Base-by-base conservation (phyloP, 2,888 invertebrate species). In the Micropterix aruncella region DNA sequence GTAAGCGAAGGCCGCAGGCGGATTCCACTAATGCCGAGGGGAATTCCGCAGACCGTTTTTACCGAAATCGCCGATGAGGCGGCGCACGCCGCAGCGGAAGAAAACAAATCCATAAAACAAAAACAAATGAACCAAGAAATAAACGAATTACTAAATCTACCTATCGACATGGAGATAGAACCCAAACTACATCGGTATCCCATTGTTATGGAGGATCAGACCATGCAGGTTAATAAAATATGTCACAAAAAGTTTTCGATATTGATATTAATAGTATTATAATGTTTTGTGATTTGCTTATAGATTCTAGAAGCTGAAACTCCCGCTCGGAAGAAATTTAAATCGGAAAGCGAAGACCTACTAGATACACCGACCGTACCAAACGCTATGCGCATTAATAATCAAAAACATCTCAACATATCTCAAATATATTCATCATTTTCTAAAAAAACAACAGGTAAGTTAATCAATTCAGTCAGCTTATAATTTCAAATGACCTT, bases 21-120 rank as follows among this genome's bases (percentile, higher is more conserved):
- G 48, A 79, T 90, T 54, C 91, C 93, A 2, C 66, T 92, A 40
- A 69, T 93, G 65, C 86, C 90, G 3, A 74, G 92, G 47, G 77
- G 84, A n/a, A 77, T 85, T 43, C 85, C 91, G 4, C 87, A 89
- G 57, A 90, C 91, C 3, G 83, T 83, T 37, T 85, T 87, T 59
- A 83, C 87, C 47, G 79, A 82, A 49, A 73, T 90, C 52, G 91
- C 92, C 12, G 89, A 90, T 62, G 83, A 80, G 60, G 77, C 81
- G 43, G 85, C 87, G 0, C 73, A 78, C 49, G 65, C 71, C 45
- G 75, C 79, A 41, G 74, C 73, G 48, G 73, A 73, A 52, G 78
- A 77, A 53, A 85, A 84, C 12, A 27, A 7, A 27, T 7, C 7
- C 27, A 27, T 27, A 27, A 27, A 27, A 7, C 12, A 5, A 27